Conservation (phyloP, 2,113 vertebrate species). For the Gnathonemus longibarbis region DNA sequence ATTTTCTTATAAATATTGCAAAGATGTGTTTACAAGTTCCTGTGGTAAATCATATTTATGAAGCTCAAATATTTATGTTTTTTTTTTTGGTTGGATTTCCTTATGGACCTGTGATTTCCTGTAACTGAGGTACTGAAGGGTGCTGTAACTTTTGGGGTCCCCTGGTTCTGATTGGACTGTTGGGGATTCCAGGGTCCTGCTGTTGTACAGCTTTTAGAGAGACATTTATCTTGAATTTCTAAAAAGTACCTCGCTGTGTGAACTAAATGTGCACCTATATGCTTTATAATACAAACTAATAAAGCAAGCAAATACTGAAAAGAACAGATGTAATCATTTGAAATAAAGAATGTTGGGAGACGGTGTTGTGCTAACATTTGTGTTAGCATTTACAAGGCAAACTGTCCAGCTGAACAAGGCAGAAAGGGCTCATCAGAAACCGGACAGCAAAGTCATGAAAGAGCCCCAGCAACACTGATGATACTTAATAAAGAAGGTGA, state of each 20-base stretch:
- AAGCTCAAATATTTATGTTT: not conserved
- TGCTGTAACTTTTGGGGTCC: not conserved
- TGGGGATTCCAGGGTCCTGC: not conserved
- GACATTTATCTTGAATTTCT: not conserved
- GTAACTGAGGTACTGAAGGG: not conserved
- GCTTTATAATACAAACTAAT: not conserved
- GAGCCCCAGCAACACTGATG: not conserved
- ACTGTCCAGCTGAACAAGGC: not conserved
- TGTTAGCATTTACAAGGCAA: not conserved
- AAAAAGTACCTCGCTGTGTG: not conserved
- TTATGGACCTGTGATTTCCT: not conserved
- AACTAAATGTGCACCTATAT: not conserved
- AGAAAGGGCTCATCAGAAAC: not conserved
- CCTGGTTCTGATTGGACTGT: not conserved
- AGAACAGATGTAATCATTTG: not conserved
- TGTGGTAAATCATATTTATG: constrained; percentile 19
- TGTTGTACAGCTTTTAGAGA: not conserved
- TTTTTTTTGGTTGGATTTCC: not conserved
- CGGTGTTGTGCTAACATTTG: not conserved
- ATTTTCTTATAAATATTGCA: constrained; percentile 31
- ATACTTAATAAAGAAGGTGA: not conserved
- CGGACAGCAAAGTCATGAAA: not conserved
- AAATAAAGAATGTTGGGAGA: not conserved
- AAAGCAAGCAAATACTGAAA: not conserved
- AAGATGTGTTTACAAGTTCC: constrained; percentile 24